Evolutionary conservation across 1,140 invertebrate species (phyloP).

Genomic region (Trichomalopsis sarcophagae): DNA sequence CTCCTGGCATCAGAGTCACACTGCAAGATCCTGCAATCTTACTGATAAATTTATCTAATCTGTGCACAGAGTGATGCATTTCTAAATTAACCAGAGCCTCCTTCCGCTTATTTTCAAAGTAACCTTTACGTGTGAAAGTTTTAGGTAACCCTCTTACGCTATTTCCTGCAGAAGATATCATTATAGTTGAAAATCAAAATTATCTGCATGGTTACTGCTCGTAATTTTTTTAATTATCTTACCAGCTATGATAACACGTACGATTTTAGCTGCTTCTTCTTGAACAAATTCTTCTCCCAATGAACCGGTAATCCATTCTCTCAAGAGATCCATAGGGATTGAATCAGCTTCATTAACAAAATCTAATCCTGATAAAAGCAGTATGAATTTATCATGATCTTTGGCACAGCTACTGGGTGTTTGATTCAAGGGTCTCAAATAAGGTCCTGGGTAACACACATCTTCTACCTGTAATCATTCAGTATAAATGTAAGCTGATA

Average conservation of each 20-base stretch:
- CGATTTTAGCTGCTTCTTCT: slow-evolving; percentile 79
- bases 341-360: slow-evolving; percentile 76
- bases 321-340: slow-evolving; percentile 82
- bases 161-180: slow-evolving; percentile 63
- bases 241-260: slow-evolving; percentile 85
- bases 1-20: slow-evolving; percentile 92
- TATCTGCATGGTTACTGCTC: background rate
- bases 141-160: slow-evolving; percentile 63
- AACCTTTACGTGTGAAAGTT: slow-evolving; percentile 57
- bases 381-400: slow-evolving; percentile 77
- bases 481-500: background rate
- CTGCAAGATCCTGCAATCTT: slow-evolving; percentile 74
- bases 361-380: slow-evolving; percentile 90
- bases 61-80: slow-evolving; percentile 78
- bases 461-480: slow-evolving; percentile 79
- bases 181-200: background rate
- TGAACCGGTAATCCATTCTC: slow-evolving; percentile 87
- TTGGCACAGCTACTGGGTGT: slow-evolving; percentile 40
- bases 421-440: slow-evolving; percentile 35
- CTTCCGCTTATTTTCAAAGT: slow-evolving; percentile 60
- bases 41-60: slow-evolving; percentile 80
- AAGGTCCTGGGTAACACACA: slow-evolving; percentile 79
- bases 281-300: slow-evolving; percentile 79
- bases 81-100: slow-evolving; percentile 60
- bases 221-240: background rate